These are phyloP conservation scores for Cossypha dichroa DNA, from an alignment of 2,797 vertebrate species.

Conservation along the genomic window DNA sequence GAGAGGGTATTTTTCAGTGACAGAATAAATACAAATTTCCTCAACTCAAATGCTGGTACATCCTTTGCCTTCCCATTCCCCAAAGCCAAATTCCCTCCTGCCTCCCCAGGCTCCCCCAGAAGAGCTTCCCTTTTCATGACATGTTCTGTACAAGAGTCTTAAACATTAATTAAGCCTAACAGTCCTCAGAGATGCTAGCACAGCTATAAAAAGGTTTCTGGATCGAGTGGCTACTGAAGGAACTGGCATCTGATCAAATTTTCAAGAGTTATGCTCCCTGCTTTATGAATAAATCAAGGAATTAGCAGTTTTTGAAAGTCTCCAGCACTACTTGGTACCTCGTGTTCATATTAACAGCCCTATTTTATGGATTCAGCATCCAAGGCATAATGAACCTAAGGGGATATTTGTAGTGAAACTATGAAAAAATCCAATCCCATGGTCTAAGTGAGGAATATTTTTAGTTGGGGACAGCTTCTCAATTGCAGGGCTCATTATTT, in stretches of 20 bases:
- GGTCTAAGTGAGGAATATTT: neutral
- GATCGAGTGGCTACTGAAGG: conserved; percentile 23
- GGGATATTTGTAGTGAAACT: neutral
- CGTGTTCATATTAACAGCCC: neutral
- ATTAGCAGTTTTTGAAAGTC: conserved; percentile 3
- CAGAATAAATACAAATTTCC: neutral
- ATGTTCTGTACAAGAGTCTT: conserved; percentile 8
- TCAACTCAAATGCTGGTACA: neutral
- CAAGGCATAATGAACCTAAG: neutral
- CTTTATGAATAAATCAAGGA: conserved; percentile 58
- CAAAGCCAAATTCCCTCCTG: neutral
- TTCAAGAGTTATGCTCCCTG: conserved; percentile 32
- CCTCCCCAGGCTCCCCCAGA: neutral
- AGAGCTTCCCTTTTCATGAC: neutral
- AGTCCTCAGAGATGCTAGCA: conserved; percentile 34
- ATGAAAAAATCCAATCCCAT: neutral
- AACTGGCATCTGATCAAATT: conserved; percentile 67
- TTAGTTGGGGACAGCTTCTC: neutral
- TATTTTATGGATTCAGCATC: neutral
- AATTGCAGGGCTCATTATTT: neutral
- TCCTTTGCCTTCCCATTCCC: neutral
- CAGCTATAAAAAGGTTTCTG: conserved; percentile 54
- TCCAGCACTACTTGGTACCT: neutral
- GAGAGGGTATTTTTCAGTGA: neutral
- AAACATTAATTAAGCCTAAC: conserved; percentile 52